Evolutionary conservation across 2,113 vertebrate genomes (phyloP), one percentile per base, ranked within the genome.

Genomic region (Pseudorectes ferrugineus): DNA sequence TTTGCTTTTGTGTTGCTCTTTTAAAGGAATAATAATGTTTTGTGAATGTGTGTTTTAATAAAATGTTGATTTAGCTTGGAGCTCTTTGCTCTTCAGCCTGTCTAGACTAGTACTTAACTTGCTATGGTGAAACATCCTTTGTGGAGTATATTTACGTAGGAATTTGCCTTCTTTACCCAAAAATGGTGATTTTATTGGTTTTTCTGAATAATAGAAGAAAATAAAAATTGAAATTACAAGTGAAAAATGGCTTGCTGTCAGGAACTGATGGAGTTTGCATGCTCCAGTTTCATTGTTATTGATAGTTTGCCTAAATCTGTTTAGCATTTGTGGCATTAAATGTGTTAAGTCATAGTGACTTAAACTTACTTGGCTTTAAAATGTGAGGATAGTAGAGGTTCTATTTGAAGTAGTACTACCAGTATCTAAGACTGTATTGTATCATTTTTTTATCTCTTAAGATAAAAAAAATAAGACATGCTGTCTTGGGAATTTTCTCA

Each of bases 61-160:
- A 74, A 88, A n/a, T 40, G 57, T 76, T 70, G 65, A 24, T 82
- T 58, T 88, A 76, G 28, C 76, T 71, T 74, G 73, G 62, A 96
- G 95, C 94, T 95, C 95, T 94, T 95, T 93, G 93, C 96, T 95
- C 66, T 96, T 97, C 97, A 97, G 94, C 96, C 96, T 97, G 96
- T 95, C 96, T 54, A 77, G 92, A 49, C 22, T 58, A 45, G 10
- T 45, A 76, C 36, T 49, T 57, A 70, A 85, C 75, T 65, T 25
- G 42, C 18, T 51, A 40, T 31, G 15, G 54, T 65, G 52, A 88
- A 78, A 45, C 40, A 70, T 55, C 67, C 43, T 71, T 76, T 5
- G 2, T 95, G 42, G 49, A 78, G 22, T 55, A 6, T 66, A 38
- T 59, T 49, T 45, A 28, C n/a, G 58, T 61, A 8, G 10, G 17